Evolutionary conservation across 2,888 invertebrate species (phyloP).

Genomic region (Lithophane semibrunnea): DNA sequence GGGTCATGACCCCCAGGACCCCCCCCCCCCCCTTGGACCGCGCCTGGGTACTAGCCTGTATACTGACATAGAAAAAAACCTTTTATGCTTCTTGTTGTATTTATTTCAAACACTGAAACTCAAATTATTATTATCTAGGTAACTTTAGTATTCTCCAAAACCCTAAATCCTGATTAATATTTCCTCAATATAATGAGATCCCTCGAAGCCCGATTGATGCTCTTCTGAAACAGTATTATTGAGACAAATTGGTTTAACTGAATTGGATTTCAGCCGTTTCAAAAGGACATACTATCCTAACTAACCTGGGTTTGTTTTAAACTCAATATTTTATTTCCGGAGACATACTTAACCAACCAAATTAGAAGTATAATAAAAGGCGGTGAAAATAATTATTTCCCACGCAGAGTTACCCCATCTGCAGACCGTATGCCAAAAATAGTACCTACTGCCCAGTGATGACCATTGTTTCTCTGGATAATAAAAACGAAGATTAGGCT

Average conservation of each 20-base stretch:
- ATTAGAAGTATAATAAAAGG: slow-evolving; percentile 48
- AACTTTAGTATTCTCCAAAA: not conserved
- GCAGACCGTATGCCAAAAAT: slow-evolving; percentile 87
- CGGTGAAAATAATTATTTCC: slow-evolving; percentile 78
- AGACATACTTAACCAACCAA: slow-evolving; percentile 20
- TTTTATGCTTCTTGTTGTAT: not conserved
- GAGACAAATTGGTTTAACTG: slow-evolving; percentile 14
- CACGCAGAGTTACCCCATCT: slow-evolving; percentile 84
- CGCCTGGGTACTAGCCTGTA: no score
- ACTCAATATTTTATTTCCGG: slow-evolving; percentile 23
- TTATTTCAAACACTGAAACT: not conserved
- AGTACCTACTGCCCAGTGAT: slow-evolving; percentile 78
- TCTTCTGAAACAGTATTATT: slow-evolving; percentile 31
- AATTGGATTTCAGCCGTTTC: not conserved
- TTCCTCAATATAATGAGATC: slow-evolving; percentile 28
- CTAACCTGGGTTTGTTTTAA: not conserved
- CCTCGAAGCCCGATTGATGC: slow-evolving; percentile 9
- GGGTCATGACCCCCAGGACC: no score
- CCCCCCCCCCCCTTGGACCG: no score
- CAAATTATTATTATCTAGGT: not conserved
- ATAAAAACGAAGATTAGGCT: slow-evolving; percentile 89
- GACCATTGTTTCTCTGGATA: slow-evolving; percentile 88
- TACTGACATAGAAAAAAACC: not conserved
- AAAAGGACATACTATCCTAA: not conserved
- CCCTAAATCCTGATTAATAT: slow-evolving; percentile 26